Percentiles rank a stretch among this genome's conserved stretches.
Conservation (phyloP, 2,888 invertebrate genomes). For the Epirrhoe alternata region DNA sequence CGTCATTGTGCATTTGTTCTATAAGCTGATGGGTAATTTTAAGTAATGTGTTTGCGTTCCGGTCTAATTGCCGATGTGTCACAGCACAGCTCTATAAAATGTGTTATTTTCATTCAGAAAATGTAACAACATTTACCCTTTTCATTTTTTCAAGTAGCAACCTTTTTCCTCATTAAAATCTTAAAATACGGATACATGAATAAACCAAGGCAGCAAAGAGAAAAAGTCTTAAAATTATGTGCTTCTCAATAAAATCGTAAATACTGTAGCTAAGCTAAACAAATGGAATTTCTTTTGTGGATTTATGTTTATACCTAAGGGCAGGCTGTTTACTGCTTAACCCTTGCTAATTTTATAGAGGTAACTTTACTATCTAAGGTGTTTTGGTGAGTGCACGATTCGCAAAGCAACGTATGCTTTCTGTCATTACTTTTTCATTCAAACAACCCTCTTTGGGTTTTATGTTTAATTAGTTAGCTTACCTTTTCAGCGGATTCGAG, state of each 20-base stretch:
- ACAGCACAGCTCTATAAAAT: neutral
- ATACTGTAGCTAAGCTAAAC: conserved; percentile 35
- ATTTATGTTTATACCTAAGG: conserved; percentile 40
- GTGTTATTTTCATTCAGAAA: neutral
- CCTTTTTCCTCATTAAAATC: conserved; percentile 24
- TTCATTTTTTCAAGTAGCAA: conserved; percentile 7
- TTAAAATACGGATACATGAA: conserved; percentile 28
- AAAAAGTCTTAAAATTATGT: conserved; percentile 34
- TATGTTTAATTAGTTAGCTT: neutral
- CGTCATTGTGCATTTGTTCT: neutral
- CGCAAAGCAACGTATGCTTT: conserved; percentile 10
- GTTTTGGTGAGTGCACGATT: conserved; percentile 15
- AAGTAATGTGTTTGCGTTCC: neutral
- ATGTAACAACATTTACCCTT: neutral
- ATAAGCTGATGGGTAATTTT: neutral
- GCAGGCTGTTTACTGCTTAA: conserved; percentile 37
- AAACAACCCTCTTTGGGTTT: neutral
- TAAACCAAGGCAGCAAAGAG: conserved; percentile 22
- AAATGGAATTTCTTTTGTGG: conserved; percentile 36
- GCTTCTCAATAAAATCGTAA: conserved; percentile 43
- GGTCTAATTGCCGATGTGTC: neutral
- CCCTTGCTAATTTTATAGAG: conserved; percentile 41
- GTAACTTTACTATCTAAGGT: conserved; percentile 26
- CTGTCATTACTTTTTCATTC: conserved; percentile 8
- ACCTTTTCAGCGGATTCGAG: neutral